Percentiles rank a stretch among this genome's conserved stretches.
phyloP scores from a whole-genome alignment of 2,888 invertebrate genomes.

The Congeria kusceri region DNA sequence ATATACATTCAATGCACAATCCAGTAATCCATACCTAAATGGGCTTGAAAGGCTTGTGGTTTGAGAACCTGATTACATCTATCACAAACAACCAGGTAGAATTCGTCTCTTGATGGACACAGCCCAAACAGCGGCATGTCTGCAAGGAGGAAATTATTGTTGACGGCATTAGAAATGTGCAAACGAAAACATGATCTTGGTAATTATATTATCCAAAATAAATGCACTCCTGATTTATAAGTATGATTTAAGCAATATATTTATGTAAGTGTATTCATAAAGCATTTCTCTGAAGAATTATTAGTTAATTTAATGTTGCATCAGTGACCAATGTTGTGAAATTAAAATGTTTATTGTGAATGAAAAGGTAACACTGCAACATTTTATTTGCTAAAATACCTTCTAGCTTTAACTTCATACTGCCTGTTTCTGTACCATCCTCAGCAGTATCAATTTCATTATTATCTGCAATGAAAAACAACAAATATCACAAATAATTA shows the following conservation, averaged over 20 bases:
- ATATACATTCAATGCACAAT: too few species aligned
- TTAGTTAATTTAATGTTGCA: too few species aligned
- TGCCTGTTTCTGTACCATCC: conserved; percentile 70
- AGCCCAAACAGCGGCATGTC: conserved; percentile 92
- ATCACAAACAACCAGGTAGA: conserved; percentile 92
- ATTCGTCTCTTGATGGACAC: conserved; percentile 91
- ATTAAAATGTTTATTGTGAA: too few species aligned
- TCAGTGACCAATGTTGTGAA: too few species aligned
- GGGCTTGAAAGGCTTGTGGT: conserved; percentile 91
- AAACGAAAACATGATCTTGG: too few species aligned
- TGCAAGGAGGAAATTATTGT: conserved; percentile 79
- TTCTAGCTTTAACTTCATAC: conserved; percentile 81
- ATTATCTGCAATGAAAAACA: conserved; percentile 70
- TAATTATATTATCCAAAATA: too few species aligned
- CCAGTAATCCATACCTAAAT: conserved; percentile 87
- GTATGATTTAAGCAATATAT: too few species aligned
- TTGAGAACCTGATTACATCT: conserved; percentile 92
- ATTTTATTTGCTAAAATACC: conserved; percentile 64
- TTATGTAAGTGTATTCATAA: neutral
- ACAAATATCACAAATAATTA: conserved; percentile 40
- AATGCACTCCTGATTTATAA: too few species aligned
- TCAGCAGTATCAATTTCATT: conserved; percentile 58
- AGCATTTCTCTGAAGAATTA: too few species aligned
- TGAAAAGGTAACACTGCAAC: too few species aligned
- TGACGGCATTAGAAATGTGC: too few species aligned